phyloP scores from a whole-genome alignment of 2,888 invertebrate genomes.

The Caenorhabditis sp. region DNA sequence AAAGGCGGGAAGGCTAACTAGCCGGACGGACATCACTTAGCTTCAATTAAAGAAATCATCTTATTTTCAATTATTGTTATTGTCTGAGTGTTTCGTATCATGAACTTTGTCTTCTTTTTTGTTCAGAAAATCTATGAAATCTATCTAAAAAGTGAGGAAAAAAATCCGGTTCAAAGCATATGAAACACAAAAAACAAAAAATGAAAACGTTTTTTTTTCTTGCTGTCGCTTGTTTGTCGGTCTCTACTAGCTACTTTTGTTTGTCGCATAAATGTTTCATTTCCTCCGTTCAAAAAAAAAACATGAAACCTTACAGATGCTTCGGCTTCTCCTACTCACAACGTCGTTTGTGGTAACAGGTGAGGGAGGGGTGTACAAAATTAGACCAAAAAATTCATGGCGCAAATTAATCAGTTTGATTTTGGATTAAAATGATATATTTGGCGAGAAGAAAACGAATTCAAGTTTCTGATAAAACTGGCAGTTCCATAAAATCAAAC shows the following conservation, averaged over 20 bases:
- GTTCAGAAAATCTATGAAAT: neutral
- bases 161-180: neutral
- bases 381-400: neutral
- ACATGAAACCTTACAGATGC: constrained; percentile 20
- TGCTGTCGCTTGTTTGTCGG: no score
- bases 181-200: neutral
- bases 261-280: constrained; percentile 12
- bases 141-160: neutral
- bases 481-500: no score
- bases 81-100: neutral
- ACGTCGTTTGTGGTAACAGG: constrained; percentile 17
- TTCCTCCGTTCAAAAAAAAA: neutral
- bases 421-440: no score
- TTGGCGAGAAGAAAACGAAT: no score
- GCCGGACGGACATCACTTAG: neutral
- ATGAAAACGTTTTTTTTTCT: neutral
- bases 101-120: neutral
- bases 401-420: neutral
- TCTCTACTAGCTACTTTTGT: neutral
- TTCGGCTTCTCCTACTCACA: constrained; percentile 38
- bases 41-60: neutral
- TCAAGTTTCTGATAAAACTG: no score
- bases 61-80: neutral
- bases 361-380: neutral
- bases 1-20: neutral